These are phyloP conservation scores for Heterodera filipjevi DNA, from an alignment of 2,888 invertebrate genomes.

Conservation along the genomic window DNA sequence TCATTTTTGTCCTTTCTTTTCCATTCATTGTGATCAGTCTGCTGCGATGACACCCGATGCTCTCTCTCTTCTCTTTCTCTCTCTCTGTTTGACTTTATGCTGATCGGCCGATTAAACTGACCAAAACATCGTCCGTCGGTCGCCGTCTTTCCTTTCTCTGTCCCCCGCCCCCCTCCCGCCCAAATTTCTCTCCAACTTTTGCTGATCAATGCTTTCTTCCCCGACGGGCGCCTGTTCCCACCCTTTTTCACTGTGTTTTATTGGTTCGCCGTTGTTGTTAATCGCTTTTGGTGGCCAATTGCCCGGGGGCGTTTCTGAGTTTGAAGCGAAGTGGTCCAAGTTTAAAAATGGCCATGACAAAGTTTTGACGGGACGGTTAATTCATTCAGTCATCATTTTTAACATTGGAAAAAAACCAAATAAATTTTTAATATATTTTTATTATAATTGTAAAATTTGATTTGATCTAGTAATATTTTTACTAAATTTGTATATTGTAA, in stretches of 20 bases:
- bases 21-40: no score
- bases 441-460: no score
- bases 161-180: not conserved
- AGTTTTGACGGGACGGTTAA: not conserved
- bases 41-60: no score
- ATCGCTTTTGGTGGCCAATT: not conserved
- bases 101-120: not conserved
- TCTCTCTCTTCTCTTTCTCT: no score
- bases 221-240: slow-evolving; percentile 4
- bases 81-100: not conserved
- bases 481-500: no score
- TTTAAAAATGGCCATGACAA: not conserved
- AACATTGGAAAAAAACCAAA: no score
- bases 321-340: not conserved
- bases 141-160: not conserved
- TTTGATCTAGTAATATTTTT: no score
- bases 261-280: not conserved
- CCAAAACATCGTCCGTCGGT: not conserved
- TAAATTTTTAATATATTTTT: not conserved
- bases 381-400: not conserved
- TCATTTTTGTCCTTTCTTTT: no score
- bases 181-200: not conserved
- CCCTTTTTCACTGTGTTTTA: not conserved
- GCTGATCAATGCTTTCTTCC: not conserved
- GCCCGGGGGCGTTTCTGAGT: not conserved